phyloP scores from a whole-genome alignment of 2,888 invertebrate species.

The Congeria kusceri region DNA sequence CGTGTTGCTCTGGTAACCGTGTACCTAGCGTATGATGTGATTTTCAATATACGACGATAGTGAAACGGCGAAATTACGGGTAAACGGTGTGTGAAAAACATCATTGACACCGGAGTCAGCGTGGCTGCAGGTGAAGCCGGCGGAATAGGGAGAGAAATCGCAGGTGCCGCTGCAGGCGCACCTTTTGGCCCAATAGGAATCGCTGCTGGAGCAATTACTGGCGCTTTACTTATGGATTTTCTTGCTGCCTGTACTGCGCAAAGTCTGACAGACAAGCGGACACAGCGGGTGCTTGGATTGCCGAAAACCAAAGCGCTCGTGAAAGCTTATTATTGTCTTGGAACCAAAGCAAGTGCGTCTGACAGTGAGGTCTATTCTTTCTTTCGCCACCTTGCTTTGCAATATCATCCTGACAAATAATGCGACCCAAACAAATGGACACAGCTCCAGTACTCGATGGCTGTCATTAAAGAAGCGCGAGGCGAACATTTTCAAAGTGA shows the following conservation, averaged over 20 bases:
- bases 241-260: not conserved
- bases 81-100: slow-evolving; percentile 11
- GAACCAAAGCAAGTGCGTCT: not conserved
- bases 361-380: not conserved
- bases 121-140: slow-evolving; percentile 11
- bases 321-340: slow-evolving; percentile 5
- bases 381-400: slow-evolving; percentile 2
- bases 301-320: slow-evolving; percentile 9
- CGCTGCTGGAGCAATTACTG: not conserved
- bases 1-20: not conserved
- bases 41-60: slow-evolving; percentile 7
- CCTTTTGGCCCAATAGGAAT: not conserved
- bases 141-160: not conserved
- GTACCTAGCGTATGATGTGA: not conserved
- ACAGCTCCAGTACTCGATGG: slow-evolving; percentile 13
- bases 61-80: slow-evolving; percentile 18
- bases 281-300: slow-evolving; percentile 3
- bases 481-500: not conserved
- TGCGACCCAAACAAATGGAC: slow-evolving; percentile 7
- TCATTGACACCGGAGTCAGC: slow-evolving; percentile 3
- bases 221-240: not conserved
- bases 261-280: not conserved
- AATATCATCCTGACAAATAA: slow-evolving; percentile 13
- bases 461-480: slow-evolving; percentile 3
- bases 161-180: not conserved